A percentile compares a stretch with the other conserved stretches of the same genome.
phyloP scores from a whole-genome alignment of 2,888 invertebrate species.

The Mimumesa dahlbomi region DNA sequence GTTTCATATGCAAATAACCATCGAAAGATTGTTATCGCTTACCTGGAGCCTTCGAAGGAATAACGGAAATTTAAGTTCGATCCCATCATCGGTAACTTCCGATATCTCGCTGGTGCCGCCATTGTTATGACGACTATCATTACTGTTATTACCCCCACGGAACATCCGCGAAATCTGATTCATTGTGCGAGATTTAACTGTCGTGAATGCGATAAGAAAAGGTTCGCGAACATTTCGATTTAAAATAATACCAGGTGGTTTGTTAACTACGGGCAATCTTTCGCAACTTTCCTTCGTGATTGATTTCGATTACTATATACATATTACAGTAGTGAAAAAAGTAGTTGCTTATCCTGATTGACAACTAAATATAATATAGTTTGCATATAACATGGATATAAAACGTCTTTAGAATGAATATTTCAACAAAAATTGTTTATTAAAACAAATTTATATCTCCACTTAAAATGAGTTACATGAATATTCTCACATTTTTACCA shows the following conservation, averaged over 20 bases:
- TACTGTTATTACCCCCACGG: slow-evolving; percentile 40
- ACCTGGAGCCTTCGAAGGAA: slow-evolving; percentile 21
- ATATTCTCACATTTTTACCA: too few relatives aligned
- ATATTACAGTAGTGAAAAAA: too few relatives aligned
- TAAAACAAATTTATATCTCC: too few relatives aligned
- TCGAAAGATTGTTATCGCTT: slow-evolving; percentile 44
- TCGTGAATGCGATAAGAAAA: background rate
- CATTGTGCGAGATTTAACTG: background rate
- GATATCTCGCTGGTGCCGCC: slow-evolving; percentile 48
- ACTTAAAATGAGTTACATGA: too few relatives aligned
- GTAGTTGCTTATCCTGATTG: too few relatives aligned
- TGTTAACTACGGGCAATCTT: too few relatives aligned
- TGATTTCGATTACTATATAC: too few relatives aligned
- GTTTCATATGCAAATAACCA: slow-evolving; percentile 52
- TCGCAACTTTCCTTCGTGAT: too few relatives aligned
- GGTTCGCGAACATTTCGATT: background rate
- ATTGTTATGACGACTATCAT: slow-evolving; percentile 49
- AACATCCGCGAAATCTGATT: slow-evolving; percentile 46
- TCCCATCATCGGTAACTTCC: slow-evolving; percentile 58
- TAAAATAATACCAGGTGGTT: background rate
- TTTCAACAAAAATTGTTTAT: too few relatives aligned
- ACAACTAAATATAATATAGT: too few relatives aligned
- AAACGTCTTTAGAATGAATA: too few relatives aligned
- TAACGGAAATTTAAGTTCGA: slow-evolving; percentile 57
- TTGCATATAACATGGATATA: too few relatives aligned